A percentile compares a stretch with the other conserved stretches of the same genome.
Evolutionary conservation across 2,113 vertebrate genomes (phyloP).

Genomic region (Neogale vison): DNA sequence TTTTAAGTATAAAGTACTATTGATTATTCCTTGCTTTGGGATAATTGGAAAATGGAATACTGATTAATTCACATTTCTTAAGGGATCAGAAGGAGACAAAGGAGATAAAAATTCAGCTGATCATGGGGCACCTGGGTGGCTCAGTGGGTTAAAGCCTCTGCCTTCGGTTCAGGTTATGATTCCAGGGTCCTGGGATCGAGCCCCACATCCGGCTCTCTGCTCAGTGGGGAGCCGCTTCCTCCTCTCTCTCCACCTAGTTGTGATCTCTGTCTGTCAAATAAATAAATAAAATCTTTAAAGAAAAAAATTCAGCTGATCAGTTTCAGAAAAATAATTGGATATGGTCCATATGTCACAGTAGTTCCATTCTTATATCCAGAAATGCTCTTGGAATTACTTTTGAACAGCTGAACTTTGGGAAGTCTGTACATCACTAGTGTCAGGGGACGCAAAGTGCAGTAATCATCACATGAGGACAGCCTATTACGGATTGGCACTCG

Average conservation of each 20-base stretch:
- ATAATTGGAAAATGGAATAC: background rate
- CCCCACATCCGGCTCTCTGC: too few relatives aligned
- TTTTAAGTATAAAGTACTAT: background rate
- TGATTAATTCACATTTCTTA: slow-evolving; percentile 48
- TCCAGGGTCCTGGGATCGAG: too few relatives aligned
- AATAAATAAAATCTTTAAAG: too few relatives aligned
- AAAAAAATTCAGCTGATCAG: slow-evolving; percentile 8
- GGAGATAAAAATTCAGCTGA: slow-evolving; percentile 30
- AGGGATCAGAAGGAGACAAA: background rate
- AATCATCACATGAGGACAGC: slow-evolving; percentile 74
- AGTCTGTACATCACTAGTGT: slow-evolving; percentile 74
- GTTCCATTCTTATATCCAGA: slow-evolving; percentile 79
- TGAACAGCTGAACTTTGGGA: slow-evolving; percentile 75
- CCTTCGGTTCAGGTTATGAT: too few relatives aligned
- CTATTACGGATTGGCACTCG: slow-evolving; percentile 71
- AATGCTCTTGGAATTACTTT: slow-evolving; percentile 75
- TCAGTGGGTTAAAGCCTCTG: too few relatives aligned
- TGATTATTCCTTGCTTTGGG: background rate
- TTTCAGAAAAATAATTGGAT: slow-evolving; percentile 62
- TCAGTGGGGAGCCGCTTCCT: too few relatives aligned
- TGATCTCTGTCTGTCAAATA: too few relatives aligned
- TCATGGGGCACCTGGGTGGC: background rate
- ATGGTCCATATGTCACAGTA: slow-evolving; percentile 65
- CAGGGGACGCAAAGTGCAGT: slow-evolving; percentile 64
- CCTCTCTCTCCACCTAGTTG: too few relatives aligned